phyloP scores from a whole-genome alignment of 2,113 vertebrate species.

The Carassius auratus region DNA sequence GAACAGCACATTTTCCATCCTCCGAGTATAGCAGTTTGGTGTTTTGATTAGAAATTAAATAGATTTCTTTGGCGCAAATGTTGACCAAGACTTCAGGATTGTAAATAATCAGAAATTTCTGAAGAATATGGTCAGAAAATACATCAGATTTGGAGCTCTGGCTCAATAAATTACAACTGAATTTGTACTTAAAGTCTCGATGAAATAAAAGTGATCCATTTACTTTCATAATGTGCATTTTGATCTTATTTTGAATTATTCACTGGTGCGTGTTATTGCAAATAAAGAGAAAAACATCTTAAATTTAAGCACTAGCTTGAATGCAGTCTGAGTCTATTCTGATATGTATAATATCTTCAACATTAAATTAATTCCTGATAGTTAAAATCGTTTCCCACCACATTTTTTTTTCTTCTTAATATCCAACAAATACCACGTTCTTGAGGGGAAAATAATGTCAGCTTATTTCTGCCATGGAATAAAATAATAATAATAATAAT shows the following conservation, averaged over 20 bases:
- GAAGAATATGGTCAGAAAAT: not conserved
- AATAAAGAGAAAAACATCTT: not conserved
- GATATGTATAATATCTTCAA: not conserved
- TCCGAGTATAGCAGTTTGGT: not conserved
- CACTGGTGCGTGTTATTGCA: not conserved
- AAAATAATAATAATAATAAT: no score
- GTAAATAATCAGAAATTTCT: not conserved
- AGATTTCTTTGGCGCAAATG: not conserved
- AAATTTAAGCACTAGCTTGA: not conserved
- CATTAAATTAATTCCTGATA: not conserved
- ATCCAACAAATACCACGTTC: no score
- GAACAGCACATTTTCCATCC: not conserved
- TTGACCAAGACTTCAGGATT: not conserved
- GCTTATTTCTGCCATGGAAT: no score
- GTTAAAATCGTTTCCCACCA: no score
- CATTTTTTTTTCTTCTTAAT: no score
- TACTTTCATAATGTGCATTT: not conserved
- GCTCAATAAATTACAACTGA: not conserved
- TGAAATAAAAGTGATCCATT: not conserved
- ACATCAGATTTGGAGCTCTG: not conserved
- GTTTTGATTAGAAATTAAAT: not conserved
- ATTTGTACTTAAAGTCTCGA: not conserved
- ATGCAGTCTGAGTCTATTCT: not conserved
- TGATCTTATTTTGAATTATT: not conserved
- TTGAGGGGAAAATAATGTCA: no score